These are phyloP conservation scores for Syngnathus scovelli DNA, from an alignment of 2,113 vertebrate species.

Conservation along the genomic window DNA sequence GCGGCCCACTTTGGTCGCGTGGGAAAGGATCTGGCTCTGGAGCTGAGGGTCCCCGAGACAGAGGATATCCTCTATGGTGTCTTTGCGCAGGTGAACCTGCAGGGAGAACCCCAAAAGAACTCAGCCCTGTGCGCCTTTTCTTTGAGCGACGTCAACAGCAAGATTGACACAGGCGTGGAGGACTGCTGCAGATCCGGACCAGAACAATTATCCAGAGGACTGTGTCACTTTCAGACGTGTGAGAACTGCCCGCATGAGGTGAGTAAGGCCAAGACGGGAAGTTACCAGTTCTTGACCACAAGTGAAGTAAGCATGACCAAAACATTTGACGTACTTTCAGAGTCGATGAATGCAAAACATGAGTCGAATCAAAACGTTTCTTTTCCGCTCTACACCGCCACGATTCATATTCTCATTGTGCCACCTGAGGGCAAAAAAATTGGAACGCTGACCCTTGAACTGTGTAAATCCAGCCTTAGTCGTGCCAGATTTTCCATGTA, in stretches of 20 bases:
- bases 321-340: neutral
- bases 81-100: conserved; percentile 68
- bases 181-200: conserved; percentile 68
- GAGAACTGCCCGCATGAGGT: conserved; percentile 83
- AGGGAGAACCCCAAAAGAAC: conserved; percentile 20
- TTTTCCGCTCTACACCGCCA: neutral
- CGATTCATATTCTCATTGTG: neutral
- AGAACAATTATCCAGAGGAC: conserved; percentile 68
- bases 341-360: neutral
- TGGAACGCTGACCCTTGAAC: neutral
- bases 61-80: conserved; percentile 82
- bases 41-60: conserved; percentile 60
- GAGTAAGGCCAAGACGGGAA: conserved; percentile 54
- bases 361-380: neutral
- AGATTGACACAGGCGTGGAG: conserved; percentile 76
- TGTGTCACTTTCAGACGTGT: conserved; percentile 76
- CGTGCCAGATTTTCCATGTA: neutral
- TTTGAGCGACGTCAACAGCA: conserved; percentile 64
- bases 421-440: neutral
- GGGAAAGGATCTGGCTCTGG: conserved; percentile 64
- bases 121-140: conserved; percentile 86
- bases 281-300: conserved; percentile 28
- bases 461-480: neutral
- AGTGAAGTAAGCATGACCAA: conserved; percentile 4
- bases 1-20: conserved; percentile 77